phyloP scores from a whole-genome alignment of 2,888 invertebrate species.

The Agrochola macilenta region DNA sequence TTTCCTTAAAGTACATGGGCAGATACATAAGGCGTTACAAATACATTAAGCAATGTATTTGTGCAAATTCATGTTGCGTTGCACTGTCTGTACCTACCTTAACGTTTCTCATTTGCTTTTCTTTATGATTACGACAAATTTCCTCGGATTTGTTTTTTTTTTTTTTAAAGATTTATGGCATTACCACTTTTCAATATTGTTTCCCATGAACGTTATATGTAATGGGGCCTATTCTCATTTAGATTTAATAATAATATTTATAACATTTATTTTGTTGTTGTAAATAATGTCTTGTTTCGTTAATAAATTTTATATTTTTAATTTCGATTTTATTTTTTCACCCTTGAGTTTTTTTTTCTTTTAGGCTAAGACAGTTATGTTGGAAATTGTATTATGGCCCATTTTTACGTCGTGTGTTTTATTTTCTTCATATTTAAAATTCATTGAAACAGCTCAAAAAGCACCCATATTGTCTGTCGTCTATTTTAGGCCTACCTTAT shows the following conservation, averaged over 20 bases:
- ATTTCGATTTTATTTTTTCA: conserved; percentile 76
- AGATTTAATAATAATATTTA: conserved; percentile 75
- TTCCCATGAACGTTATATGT: conserved; percentile 50
- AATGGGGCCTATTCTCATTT: conserved; percentile 80
- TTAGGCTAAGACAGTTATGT: conserved; percentile 60
- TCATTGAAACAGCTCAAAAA: conserved; percentile 5
- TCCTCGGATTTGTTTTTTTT: conserved; percentile 11
- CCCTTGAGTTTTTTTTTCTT: conserved; percentile 65
- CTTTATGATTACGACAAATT: neutral
- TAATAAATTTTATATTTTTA: conserved; percentile 86
- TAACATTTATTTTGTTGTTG: conserved; percentile 82
- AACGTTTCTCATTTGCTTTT: neutral
- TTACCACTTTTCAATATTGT: conserved; percentile 48
- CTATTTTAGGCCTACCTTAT: neutral
- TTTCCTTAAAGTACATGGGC: neutral
- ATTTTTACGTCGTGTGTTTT: neutral
- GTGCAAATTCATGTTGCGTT: neutral
- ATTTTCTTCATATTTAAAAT: neutral
- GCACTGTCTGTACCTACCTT: neutral
- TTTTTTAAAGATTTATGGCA: too few species aligned
- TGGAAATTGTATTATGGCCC: neutral
- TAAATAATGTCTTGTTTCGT: conserved; percentile 86
- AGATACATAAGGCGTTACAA: neutral
- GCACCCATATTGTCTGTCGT: neutral
- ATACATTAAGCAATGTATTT: neutral